A percentile compares a stretch with the other conserved stretches of the same genome.
These are phyloP conservation scores for Julus scanicus DNA, from an alignment of 2,888 invertebrate species.

Conservation along the genomic window DNA sequence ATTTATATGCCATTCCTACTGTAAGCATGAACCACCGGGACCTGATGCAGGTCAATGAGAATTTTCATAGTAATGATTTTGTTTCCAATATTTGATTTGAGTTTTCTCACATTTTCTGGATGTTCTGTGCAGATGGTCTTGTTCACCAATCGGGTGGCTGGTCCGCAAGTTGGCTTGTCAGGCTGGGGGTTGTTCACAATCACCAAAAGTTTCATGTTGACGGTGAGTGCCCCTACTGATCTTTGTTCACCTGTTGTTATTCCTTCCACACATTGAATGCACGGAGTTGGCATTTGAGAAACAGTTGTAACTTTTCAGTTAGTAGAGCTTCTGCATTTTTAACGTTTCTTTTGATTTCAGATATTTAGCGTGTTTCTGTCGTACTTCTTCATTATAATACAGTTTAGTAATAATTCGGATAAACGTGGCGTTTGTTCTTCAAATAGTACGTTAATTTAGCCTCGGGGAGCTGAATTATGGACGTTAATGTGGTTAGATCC, in stretches of 20 bases:
- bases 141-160: conserved; percentile 46
- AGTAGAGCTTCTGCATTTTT: neutral
- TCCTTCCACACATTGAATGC: neutral
- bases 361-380: conserved; percentile 41
- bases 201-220: conserved; percentile 46
- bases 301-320: no score
- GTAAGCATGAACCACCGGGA: neutral
- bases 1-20: neutral
- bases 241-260: neutral
- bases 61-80: no score
- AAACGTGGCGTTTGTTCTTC: neutral
- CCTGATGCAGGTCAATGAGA: neutral
- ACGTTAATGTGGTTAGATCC: no score
- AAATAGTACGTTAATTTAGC: no score
- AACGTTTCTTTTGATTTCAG: neutral
- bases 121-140: conserved; percentile 36
- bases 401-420: neutral
- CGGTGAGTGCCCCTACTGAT: conserved; percentile 23
- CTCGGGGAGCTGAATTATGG: no score
- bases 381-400: conserved; percentile 48
- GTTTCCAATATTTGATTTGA: neutral
- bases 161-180: conserved; percentile 50
- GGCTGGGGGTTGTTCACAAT: conserved; percentile 52
- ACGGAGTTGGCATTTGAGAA: neutral
- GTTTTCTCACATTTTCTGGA: neutral